phyloP scores from a whole-genome alignment of 2,113 vertebrate species.

The Panthera uncia region DNA sequence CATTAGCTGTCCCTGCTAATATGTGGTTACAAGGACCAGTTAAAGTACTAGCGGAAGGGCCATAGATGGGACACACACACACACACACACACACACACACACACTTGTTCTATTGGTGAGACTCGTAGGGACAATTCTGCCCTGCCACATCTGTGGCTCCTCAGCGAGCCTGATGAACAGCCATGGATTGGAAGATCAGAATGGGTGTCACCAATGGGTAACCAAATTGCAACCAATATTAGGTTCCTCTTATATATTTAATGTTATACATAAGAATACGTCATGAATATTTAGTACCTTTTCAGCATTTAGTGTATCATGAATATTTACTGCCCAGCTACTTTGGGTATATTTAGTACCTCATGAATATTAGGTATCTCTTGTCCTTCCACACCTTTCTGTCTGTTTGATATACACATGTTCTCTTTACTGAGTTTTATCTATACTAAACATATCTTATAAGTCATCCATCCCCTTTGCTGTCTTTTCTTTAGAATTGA shows the following conservation, averaged over 20 bases:
- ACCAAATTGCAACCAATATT: not conserved
- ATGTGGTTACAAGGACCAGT: not conserved
- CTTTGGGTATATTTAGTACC: not conserved
- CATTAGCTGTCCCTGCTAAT: not conserved
- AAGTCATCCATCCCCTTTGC: not conserved
- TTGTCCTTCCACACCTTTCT: not conserved
- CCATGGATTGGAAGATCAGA: not conserved
- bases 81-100: not conserved
- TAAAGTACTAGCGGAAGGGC: not conserved
- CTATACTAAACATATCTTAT: not conserved
- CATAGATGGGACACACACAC: not conserved
- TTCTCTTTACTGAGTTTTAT: not conserved
- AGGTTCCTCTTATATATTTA: not conserved
- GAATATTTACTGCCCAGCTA: not conserved
- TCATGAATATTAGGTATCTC: not conserved
- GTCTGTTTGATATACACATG: accelerated
- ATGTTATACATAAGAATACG: not conserved
- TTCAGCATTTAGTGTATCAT: not conserved
- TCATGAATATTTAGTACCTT: not conserved
- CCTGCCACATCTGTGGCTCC: too few relatives aligned
- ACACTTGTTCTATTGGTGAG: not conserved
- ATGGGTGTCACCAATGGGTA: not conserved
- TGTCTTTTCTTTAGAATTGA: not conserved
- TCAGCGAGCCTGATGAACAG: not conserved
- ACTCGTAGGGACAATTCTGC: accelerated